These are phyloP conservation scores for Drosophila gaucha DNA, from an alignment of 2,888 invertebrate species.

Conservation along the genomic window DNA sequence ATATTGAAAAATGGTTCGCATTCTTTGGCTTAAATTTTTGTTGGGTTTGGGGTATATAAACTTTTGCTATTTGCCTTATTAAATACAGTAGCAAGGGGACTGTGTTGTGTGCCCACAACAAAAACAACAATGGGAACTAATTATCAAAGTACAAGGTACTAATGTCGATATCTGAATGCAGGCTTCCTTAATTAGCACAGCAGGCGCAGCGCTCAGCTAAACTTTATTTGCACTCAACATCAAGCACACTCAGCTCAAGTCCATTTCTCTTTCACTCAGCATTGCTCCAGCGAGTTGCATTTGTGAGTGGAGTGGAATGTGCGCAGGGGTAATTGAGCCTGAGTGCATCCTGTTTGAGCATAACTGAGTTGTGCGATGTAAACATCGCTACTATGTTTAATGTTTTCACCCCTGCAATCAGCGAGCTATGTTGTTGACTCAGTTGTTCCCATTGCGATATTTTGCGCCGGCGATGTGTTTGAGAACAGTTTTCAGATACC, in stretches of 20 bases:
- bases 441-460: conserved; percentile 25
- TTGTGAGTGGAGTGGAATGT: conserved; percentile 26
- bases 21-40: conserved; percentile 31
- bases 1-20: conserved; percentile 52
- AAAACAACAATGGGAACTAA: not conserved
- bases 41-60: conserved; percentile 28
- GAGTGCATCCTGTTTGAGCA: conserved; percentile 46
- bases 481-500: conserved; percentile 41
- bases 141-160: conserved; percentile 17
- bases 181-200: conserved; percentile 67
- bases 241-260: conserved; percentile 1
- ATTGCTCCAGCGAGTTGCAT: conserved; percentile 30
- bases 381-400: conserved; percentile 23
- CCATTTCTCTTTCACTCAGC: conserved; percentile 29
- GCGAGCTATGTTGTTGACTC: not conserved
- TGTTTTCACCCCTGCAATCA: conserved; percentile 6
- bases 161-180: conserved; percentile 34
- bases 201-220: conserved; percentile 3
- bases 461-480: conserved; percentile 13
- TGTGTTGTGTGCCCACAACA: conserved; percentile 11
- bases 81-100: conserved; percentile 9
- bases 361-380: conserved; percentile 29
- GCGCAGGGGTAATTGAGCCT: conserved; percentile 43
- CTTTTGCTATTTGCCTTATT: conserved; percentile 37
- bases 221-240: conserved; percentile 12